Percentiles rank a stretch among this genome's conserved stretches.
These are phyloP conservation scores for Drepana falcataria DNA, from an alignment of 2,888 invertebrate species.

Conservation along the genomic window DNA sequence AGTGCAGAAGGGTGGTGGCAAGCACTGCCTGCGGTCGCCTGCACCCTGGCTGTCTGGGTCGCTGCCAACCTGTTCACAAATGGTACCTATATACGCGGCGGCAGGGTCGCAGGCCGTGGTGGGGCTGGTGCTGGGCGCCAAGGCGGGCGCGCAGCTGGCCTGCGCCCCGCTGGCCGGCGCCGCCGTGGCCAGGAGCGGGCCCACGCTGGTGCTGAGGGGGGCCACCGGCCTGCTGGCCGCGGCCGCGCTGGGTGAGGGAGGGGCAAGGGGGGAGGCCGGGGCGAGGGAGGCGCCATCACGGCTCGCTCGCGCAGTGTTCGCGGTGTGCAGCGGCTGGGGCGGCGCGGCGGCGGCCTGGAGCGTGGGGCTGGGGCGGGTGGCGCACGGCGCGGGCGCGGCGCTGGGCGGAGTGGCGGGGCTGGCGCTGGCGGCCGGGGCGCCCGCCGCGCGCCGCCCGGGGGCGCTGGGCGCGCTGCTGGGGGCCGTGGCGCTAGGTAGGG, in stretches of 20 bases:
- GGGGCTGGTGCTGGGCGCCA: slow-evolving; percentile 59
- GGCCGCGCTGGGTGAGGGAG: slow-evolving; percentile 35
- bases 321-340: slow-evolving; percentile 13
- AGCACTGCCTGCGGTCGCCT: slow-evolving; percentile 1
- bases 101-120: slow-evolving; percentile 49
- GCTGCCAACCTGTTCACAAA: slow-evolving; percentile 8
- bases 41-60: background rate
- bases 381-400: slow-evolving; percentile 37
- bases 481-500: background rate
- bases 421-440: slow-evolving; percentile 55
- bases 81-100: slow-evolving; percentile 13
- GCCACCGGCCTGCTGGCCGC: slow-evolving; percentile 45
- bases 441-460: slow-evolving; percentile 29
- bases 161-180: slow-evolving; percentile 49
- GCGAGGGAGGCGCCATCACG: too few species aligned
- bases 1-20: too few species aligned
- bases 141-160: slow-evolving; percentile 57
- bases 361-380: slow-evolving; percentile 38
- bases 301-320: slow-evolving; percentile 14
- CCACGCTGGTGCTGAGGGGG: slow-evolving; percentile 41
- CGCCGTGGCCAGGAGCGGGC: slow-evolving; percentile 47
- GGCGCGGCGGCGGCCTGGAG: slow-evolving; percentile 23
- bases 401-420: slow-evolving; percentile 52
- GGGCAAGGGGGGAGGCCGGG: slow-evolving; percentile 1
- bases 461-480: slow-evolving; percentile 27